Base-by-base conservation (phyloP, 1,140 invertebrate species). In the Drosophila repleta region DNA sequence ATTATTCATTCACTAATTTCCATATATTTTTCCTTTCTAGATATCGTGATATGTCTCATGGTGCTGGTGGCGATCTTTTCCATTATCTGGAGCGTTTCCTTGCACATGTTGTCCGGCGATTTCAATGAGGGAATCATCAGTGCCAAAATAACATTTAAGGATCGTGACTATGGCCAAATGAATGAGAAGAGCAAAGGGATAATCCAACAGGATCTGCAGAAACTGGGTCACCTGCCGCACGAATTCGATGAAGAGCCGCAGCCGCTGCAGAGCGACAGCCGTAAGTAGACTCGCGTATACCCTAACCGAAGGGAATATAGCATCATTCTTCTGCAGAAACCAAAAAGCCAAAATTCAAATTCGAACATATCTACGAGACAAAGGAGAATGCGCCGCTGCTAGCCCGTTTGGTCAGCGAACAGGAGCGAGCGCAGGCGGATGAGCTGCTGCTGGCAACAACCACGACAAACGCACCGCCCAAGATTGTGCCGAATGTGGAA, bases 81-180 rank as follows among this genome's bases (percentile, higher is more conserved):
- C 26, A 91, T 91, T 11, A 29, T 88, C 4, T 91, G 90, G 90
- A 84, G 76, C 29, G 18, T 91, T 43, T 82, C 82, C 0, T 37
- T 91, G 75, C 82, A 82, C 39, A 76, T 91, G 64, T 37, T 91
- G 35, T 88, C 90, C 4, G 79, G 76, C 4, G 90, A 91, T 62
- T 71, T 91, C 56, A 67, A 84, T 17, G 76, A 90, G 71, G 85
- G 90, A 63, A 77, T 91, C 37, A 78, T 90, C 18, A 91, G 90
- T 88, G 85, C 76, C 73, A 91, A 91, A 79, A 51, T 91, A 37
- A 63, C 74, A 48, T 91, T 91, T 51, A 76, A 74, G 35, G 71
- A 88, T 15, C 76, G 90, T 10, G 73, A 89, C 52, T 75, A 80
- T 5, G 69, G 46, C 4, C 67, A 74, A 61, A 76, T 89, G 79